Evolutionary conservation across 2,797 vertebrate genomes (phyloP).

Genomic region (Galagoides demidoff): DNA sequence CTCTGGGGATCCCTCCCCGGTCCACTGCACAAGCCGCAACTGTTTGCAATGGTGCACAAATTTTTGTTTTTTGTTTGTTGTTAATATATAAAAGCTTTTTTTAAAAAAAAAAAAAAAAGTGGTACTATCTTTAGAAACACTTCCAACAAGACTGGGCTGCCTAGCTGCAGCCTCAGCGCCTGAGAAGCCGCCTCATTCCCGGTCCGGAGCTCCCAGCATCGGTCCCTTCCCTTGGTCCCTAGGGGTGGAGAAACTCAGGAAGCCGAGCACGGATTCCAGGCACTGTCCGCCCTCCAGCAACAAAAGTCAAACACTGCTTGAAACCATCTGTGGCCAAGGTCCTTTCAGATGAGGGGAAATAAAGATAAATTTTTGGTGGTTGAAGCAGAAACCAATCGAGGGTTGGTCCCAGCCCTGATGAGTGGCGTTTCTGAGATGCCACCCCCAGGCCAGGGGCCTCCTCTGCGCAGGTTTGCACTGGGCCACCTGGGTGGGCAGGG

Average conservation of each 20-base stretch:
- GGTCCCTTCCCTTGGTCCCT: conserved; percentile 28
- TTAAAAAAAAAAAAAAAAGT: background rate
- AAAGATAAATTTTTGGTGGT: background rate
- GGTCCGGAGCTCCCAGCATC: conserved; percentile 76
- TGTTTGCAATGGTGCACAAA: conserved; percentile 85
- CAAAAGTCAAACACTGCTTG: background rate
- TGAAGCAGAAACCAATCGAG: background rate
- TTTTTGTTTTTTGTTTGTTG: background rate
- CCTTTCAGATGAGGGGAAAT: background rate
- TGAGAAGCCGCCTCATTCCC: conserved; percentile 65
- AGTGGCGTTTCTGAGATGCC: conserved; percentile 70
- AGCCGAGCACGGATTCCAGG: background rate
- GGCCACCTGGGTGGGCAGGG: background rate
- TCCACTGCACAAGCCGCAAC: conserved; percentile 80
- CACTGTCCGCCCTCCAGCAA: background rate
- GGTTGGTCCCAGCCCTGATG: conserved; percentile 29
- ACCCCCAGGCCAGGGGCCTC: background rate
- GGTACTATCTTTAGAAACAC: conserved; percentile 82
- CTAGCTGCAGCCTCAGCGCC: conserved; percentile 85
- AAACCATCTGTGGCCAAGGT: background rate
- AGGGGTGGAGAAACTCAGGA: fast-evolving
- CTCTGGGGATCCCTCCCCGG: conserved; percentile 43
- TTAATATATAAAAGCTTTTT: conserved; percentile 79
- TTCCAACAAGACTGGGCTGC: conserved; percentile 87
- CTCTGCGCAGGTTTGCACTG: background rate